phyloP scores from a whole-genome alignment of 2,888 invertebrate species.

The Nezara viridula region DNA sequence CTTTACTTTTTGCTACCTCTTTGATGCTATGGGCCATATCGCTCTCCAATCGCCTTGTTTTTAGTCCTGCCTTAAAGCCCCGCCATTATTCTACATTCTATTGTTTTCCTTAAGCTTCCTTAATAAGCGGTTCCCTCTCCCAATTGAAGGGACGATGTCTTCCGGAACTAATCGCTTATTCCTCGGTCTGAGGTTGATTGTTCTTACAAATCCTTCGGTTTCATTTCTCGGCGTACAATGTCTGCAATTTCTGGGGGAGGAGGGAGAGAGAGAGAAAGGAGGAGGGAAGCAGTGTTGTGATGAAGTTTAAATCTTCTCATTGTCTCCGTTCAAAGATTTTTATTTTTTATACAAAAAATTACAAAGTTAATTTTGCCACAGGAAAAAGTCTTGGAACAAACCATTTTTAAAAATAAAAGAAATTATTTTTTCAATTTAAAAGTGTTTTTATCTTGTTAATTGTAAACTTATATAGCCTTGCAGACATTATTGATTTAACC shows the following conservation, averaged over 20 bases:
- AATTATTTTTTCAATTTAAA: no score
- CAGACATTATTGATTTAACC: no score
- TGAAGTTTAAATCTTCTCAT: background rate
- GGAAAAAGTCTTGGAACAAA: no score
- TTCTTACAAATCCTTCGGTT: background rate
- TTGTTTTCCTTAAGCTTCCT: background rate
- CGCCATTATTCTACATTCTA: background rate
- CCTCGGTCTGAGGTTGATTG: background rate
- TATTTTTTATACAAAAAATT: no score
- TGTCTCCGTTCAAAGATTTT: background rate
- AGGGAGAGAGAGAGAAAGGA: no score
- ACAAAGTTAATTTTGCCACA: no score
- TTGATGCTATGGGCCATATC: no score
- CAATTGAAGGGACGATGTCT: slow-evolving; percentile 10
- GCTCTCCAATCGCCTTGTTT: background rate
- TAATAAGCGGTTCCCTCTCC: background rate
- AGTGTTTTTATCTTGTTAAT: no score
- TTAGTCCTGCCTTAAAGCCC: background rate
- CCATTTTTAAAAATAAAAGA: no score
- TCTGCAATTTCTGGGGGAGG: no score
- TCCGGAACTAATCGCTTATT: slow-evolving; percentile 24
- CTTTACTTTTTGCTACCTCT: no score
- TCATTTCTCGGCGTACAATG: background rate
- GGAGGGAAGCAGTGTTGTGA: background rate
- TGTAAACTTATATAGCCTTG: no score